phyloP scores from a whole-genome alignment of 2,113 vertebrate species.

The Elgaria multicarinata region DNA sequence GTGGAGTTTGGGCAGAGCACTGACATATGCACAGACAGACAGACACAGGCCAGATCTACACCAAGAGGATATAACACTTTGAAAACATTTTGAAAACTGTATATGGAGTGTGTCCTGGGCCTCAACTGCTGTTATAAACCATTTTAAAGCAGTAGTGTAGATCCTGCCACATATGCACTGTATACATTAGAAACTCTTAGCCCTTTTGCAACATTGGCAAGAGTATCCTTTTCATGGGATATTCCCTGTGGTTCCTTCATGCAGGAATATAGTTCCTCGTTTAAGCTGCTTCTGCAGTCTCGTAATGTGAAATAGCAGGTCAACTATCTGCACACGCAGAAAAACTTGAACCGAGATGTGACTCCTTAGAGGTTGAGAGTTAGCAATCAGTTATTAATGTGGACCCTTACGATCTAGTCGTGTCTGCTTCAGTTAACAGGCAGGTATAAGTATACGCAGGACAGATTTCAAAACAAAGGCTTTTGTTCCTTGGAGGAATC shows the following conservation, averaged over 20 bases:
- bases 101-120: no score
- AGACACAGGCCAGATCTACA: no score
- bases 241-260: neutral
- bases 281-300: neutral
- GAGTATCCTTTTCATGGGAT: neutral
- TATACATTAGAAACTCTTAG: neutral
- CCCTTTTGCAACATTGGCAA: neutral
- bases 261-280: neutral
- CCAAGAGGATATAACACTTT: no score
- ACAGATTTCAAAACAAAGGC: neutral
- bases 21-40: no score
- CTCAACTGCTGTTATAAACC: no score
- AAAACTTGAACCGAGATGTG: neutral
- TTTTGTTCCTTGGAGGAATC: slow-evolving; percentile 6
- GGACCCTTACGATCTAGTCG: neutral
- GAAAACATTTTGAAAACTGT: no score
- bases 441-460: neutral
- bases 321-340: neutral
- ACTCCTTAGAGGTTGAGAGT: neutral
- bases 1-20: no score
- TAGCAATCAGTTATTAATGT: neutral
- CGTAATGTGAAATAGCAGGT: neutral
- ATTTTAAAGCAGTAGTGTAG: no score
- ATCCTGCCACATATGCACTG: no score
- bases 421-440: slow-evolving; percentile 4